These are phyloP conservation scores for Cephus pulcher DNA, from an alignment of 2,888 invertebrate genomes.

Conservation along the genomic window DNA sequence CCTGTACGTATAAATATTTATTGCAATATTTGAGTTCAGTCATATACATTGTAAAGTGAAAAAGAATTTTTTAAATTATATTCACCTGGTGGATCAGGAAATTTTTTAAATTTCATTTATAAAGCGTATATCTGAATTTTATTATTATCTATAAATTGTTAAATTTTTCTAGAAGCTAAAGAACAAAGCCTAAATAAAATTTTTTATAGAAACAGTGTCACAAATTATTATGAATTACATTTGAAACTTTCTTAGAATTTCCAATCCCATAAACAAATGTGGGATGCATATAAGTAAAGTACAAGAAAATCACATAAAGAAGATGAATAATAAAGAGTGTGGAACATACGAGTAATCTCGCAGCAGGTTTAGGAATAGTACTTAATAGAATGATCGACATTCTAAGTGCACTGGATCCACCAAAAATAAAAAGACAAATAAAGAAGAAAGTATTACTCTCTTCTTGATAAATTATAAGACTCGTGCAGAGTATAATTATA, in stretches of 20 bases:
- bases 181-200: background rate
- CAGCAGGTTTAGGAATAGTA: slow-evolving; percentile 66
- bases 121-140: background rate
- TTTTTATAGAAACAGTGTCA: background rate
- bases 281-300: slow-evolving; percentile 69
- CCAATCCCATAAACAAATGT: slow-evolving; percentile 58
- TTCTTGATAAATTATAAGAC: slow-evolving; percentile 64
- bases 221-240: slow-evolving; percentile 11
- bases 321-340: slow-evolving; percentile 66
- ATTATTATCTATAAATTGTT: background rate
- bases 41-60: background rate
- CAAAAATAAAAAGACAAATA: slow-evolving; percentile 64
- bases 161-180: background rate
- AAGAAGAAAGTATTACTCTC: slow-evolving; percentile 67
- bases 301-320: slow-evolving; percentile 68
- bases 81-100: background rate
- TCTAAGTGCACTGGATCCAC: slow-evolving; percentile 67
- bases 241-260: slow-evolving; percentile 5
- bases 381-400: slow-evolving; percentile 66
- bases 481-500: slow-evolving; percentile 63
- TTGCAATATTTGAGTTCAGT: background rate
- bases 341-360: slow-evolving; percentile 68
- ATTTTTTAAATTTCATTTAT: background rate
- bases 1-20: background rate
- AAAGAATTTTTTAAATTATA: background rate